A percentile compares a stretch with the other conserved stretches of the same genome.
Conservation (phyloP, 1,140 invertebrate species). For the Sycophaga agraensis region DNA sequence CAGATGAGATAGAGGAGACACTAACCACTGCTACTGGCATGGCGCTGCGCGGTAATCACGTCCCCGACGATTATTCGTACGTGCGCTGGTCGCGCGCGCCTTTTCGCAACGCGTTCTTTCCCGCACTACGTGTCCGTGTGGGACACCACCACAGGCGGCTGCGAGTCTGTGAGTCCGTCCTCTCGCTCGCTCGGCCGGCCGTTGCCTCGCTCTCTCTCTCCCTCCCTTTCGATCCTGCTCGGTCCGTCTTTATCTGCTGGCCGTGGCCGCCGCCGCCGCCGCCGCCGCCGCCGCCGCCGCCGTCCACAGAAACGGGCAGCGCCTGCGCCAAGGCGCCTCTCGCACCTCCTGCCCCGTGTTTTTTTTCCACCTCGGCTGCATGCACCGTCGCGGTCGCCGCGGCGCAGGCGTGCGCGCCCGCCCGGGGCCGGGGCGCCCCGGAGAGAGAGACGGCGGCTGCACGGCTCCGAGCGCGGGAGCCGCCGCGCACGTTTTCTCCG, state of each 20-base stretch:
- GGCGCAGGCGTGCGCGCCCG: too few relatives aligned
- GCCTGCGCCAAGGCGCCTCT: not conserved
- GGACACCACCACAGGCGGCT: too few relatives aligned
- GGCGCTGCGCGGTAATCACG: constrained; percentile 49
- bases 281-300: not conserved
- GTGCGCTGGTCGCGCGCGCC: constrained; percentile 1
- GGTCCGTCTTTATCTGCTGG: not conserved
- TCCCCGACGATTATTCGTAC: constrained; percentile 33
- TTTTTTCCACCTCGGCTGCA: constrained; percentile 21
- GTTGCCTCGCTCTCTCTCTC: not conserved
- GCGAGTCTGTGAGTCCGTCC: too few relatives aligned
- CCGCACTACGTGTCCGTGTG: too few relatives aligned
- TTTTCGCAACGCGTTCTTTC: constrained; percentile 15
- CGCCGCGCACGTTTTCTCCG: not conserved
- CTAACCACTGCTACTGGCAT: constrained; percentile 57
- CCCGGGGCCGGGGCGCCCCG: too few relatives aligned
- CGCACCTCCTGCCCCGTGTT: constrained; percentile 8
- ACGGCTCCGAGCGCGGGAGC: not conserved
- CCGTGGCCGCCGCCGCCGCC: not conserved
- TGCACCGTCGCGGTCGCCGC: not conserved
- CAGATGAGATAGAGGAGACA: constrained; percentile 23
- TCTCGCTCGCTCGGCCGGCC: not conserved
- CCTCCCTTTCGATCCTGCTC: too few relatives aligned
- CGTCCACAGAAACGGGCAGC: not conserved
- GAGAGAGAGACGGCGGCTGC: not conserved